These are phyloP conservation scores for Gasterosteus aculeatus DNA, from an alignment of 2,113 vertebrate species.

Conservation along the genomic window DNA sequence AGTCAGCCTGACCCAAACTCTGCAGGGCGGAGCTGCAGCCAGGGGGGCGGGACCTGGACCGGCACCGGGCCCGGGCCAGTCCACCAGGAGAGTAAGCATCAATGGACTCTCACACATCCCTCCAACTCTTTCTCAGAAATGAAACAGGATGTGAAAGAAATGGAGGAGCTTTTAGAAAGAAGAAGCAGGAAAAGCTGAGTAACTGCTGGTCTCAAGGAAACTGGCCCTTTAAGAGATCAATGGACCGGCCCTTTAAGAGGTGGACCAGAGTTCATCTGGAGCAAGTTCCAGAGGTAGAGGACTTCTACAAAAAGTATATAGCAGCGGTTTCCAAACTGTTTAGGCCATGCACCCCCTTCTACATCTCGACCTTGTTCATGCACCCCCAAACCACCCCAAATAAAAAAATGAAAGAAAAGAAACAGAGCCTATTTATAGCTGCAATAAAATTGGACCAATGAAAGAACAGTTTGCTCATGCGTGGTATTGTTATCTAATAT, in stretches of 20 bases:
- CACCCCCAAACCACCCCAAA: too few relatives aligned
- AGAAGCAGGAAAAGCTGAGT: not conserved
- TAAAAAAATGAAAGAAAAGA: too few relatives aligned
- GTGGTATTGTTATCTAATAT: too few relatives aligned
- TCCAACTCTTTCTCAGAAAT: conserved; percentile 62
- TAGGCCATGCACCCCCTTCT: too few relatives aligned
- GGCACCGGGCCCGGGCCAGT: conserved; percentile 33
- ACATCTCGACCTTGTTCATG: too few relatives aligned
- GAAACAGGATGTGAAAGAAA: conserved; percentile 57
- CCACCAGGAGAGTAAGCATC: conserved; percentile 76
- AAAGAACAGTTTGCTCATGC: too few relatives aligned
- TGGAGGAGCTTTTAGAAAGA: not conserved
- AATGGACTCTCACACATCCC: conserved; percentile 71
- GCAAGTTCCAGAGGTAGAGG: too few relatives aligned
- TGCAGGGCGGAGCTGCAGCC: conserved; percentile 60
- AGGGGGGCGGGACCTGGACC: conserved; percentile 38
- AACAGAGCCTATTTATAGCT: too few relatives aligned
- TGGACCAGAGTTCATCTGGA: too few relatives aligned
- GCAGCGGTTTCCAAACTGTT: too few relatives aligned
- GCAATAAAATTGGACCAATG: too few relatives aligned
- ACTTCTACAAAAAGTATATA: too few relatives aligned
- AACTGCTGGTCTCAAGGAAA: not conserved
- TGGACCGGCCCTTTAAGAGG: not conserved
- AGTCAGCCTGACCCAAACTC: conserved; percentile 87
- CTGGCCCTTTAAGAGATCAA: not conserved